Base-by-base conservation (phyloP, 30 jellyfish, hydroid and myxozoan genomes). In the Sanderia malayensis region DNA sequence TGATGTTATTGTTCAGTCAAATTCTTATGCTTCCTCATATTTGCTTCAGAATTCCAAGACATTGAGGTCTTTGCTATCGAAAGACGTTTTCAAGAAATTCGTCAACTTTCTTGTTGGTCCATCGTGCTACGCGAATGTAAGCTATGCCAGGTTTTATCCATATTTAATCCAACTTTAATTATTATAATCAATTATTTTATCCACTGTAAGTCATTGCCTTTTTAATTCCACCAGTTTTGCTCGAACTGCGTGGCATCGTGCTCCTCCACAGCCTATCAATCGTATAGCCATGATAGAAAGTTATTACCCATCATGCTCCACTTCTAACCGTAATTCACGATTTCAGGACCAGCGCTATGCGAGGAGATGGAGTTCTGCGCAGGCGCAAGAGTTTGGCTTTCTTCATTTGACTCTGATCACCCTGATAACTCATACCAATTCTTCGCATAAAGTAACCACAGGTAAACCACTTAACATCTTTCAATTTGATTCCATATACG, bases 301-400 rank as follows among this genome's bases (percentile, higher is more conserved):
- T n/a, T n/a, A n/a, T n/a, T n/a, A n/a, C n/a, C n/a, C n/a, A n/a
- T n/a, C n/a, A n/a, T n/a, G n/a, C n/a, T n/a, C n/a, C n/a, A n/a
- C n/a, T n/a, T n/a, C n/a, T n/a, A n/a, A n/a, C n/a, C n/a, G n/a
- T n/a, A n/a, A n/a, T n/a, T n/a, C n/a, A n/a, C n/a, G n/a, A n/a
- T 13, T 37, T 37, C 52, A 87, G 96, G 86, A 53, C 44, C 92
- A 73, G 69, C 76, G 91, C 26, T 69, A 13, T 31, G 81, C 73
- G 17, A 23, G 95, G 31, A 72, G 94, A 22, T 87, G 96, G 96
- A 87, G 95, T 55, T 74, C 96, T 7, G 69, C 92, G 17, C 96
- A 87, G 52, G 88, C 96, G 61, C 93, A 73, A 59, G 96, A 87
- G 19, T 81, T 87, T 28, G 58, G 74, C 13, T 80, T 86, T 18